phyloP scores from a whole-genome alignment of 2,888 invertebrate species.

The Poecilus cupreus region DNA sequence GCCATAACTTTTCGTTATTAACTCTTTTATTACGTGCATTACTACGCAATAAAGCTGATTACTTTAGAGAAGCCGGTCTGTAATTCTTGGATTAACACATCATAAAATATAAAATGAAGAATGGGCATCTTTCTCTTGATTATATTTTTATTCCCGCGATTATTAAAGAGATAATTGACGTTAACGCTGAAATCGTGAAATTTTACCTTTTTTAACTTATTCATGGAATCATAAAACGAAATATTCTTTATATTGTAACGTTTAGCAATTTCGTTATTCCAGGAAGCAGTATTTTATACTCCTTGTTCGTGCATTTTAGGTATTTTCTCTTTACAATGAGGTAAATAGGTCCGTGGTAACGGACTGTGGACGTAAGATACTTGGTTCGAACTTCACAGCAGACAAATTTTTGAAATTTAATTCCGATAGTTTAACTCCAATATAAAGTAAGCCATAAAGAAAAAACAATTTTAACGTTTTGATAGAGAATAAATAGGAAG shows the following conservation, averaged over 20 bases:
- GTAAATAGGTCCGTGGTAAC: too few species aligned
- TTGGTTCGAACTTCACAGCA: too few species aligned
- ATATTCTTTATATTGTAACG: neutral
- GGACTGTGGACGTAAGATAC: too few species aligned
- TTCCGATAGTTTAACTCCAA: too few species aligned
- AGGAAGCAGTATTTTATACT: neutral
- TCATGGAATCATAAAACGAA: neutral
- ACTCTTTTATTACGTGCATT: slow-evolving; percentile 32
- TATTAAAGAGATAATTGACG: slow-evolving; percentile 6
- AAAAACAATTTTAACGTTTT: too few species aligned
- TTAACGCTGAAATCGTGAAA: neutral
- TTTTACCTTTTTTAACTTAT: slow-evolving; percentile 1
- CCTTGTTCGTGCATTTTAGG: neutral
- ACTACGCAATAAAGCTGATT: slow-evolving; percentile 24
- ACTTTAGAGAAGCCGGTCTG: slow-evolving; percentile 11
- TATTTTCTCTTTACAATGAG: too few species aligned
- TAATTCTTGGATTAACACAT: slow-evolving; percentile 31
- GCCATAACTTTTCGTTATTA: slow-evolving; percentile 23
- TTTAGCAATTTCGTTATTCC: neutral
- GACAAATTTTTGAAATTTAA: too few species aligned
- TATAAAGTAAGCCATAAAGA: too few species aligned
- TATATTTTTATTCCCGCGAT: neutral
- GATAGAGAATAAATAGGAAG: too few species aligned
- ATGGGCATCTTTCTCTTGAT: neutral
- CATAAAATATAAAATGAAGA: slow-evolving; percentile 3